Percentiles rank a stretch among this genome's conserved stretches.
Evolutionary conservation across 2,888 invertebrate genomes (phyloP).

Genomic region (Hypsopygia costalis): DNA sequence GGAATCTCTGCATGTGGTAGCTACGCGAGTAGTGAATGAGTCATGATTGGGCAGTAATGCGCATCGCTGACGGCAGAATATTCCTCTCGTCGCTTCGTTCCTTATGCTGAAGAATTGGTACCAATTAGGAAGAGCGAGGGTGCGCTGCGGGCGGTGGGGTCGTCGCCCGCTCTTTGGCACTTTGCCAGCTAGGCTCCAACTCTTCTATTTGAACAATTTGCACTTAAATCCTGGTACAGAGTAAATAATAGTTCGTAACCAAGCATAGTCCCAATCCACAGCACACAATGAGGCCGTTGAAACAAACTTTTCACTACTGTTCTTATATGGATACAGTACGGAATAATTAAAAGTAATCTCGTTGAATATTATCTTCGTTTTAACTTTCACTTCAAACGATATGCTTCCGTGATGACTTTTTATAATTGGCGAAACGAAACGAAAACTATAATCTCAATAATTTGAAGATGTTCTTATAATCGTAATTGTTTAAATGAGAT

Average conservation of each 20-base stretch:
- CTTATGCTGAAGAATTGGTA: constrained; percentile 33
- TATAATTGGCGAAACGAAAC: neutral
- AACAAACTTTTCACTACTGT: no score
- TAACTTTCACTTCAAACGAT: neutral
- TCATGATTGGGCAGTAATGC: constrained; percentile 28
- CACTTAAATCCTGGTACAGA: constrained; percentile 33
- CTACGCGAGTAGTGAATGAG: constrained; percentile 22
- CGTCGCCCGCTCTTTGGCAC: constrained; percentile 49
- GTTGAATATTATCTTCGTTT: no score
- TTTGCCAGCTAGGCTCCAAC: constrained; percentile 42
- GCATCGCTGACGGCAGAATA: constrained; percentile 25
- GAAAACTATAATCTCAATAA: no score
- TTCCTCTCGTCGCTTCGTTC: constrained; percentile 22
- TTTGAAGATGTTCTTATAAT: no score
- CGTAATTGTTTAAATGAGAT: no score
- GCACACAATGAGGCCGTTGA: no score
- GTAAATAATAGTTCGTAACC: no score
- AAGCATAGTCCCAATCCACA: neutral
- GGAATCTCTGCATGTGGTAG: constrained; percentile 21
- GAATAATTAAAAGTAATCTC: neutral
- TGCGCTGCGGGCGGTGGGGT: constrained; percentile 33
- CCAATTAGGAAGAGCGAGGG: constrained; percentile 45
- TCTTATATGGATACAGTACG: neutral
- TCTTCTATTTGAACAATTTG: constrained; percentile 55
- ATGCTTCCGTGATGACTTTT: neutral